Base-by-base conservation (phyloP, 2,888 invertebrate species). In the Germaria angustata region DNA sequence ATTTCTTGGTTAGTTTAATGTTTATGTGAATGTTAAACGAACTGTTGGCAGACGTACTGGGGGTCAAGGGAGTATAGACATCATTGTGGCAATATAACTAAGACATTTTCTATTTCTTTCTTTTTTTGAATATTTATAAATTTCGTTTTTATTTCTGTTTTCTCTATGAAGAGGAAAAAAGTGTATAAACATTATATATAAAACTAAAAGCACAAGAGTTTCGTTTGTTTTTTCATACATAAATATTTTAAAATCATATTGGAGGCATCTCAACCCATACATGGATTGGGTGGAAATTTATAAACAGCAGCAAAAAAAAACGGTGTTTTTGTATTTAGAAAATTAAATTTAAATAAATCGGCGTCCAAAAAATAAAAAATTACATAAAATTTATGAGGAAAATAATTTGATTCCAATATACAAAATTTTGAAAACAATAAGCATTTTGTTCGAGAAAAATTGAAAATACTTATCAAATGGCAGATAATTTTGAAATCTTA, bases 181-280 rank as follows among this genome's bases (percentile, higher is more conserved):
- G 66, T 65, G 66, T 72, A 39, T 69, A 73, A 51, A 77, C 28
- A 28, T 28, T n/a, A 28, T 3, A 28, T 28, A 28, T 6, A 28
- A 28, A 59, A 72, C 15, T 15, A 57, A 80, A 72, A 63, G 28
- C n/a, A 76, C 53, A 46, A 57, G 39, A 41, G 17, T 51, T 66
- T 36, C 8, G 9, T 44, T 69, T 17, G 51, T 68, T 34, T 61
- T 28, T 22, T 22, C n/a, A 17, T 36, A 36, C 3, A 36, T 7
- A n/a, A n/a, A 61, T 46, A 61, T 77, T 63, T 77, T 77, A 20
- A 44, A 51, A 81, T 82, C 57, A 65, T 69, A 44, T 69, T 87
- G 86, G 87, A 87, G 86, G 88, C 87, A 85, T 86, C 88, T 88
- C 90, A 91, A 89, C 90, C 88, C 90, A 91, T 91, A 91, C 91